A percentile compares a stretch with the other conserved stretches of the same genome.
Evolutionary conservation across 2,888 invertebrate species (phyloP).

Genomic region (Terebella lapidaria): DNA sequence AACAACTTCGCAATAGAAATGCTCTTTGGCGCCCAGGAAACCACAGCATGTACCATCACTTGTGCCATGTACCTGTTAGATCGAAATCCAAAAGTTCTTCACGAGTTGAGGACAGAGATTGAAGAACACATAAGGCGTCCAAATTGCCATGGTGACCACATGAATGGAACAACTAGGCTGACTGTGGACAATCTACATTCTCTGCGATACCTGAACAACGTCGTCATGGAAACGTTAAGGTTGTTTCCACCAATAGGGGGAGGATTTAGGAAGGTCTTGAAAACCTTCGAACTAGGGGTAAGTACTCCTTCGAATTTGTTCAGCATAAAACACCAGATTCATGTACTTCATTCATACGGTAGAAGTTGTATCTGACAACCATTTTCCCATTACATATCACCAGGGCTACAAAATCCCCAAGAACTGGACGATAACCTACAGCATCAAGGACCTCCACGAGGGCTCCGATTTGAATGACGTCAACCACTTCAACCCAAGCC

Average conservation of each 20-base stretch:
- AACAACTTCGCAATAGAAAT: not conserved
- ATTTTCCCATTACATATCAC: too few relatives aligned
- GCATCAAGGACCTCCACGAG: not conserved
- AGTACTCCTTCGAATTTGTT: not conserved
- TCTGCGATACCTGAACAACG: not conserved
- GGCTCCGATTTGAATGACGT: not conserved
- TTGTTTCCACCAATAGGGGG: constrained; percentile 1
- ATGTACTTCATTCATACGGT: too few relatives aligned
- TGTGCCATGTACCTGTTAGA: not conserved
- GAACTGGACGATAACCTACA: constrained; percentile 2
- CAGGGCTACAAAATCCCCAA: not conserved
- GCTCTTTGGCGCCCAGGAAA: constrained; percentile 2
- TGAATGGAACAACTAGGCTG: not conserved
- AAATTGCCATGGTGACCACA: not conserved
- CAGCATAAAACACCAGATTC: not conserved
- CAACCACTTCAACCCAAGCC: not conserved
- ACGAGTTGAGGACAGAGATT: not conserved
- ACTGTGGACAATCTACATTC: not conserved
- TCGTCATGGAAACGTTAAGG: not conserved
- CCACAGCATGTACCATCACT: constrained; percentile 1
- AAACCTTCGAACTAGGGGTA: not conserved
- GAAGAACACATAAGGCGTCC: not conserved
- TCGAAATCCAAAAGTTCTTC: not conserved
- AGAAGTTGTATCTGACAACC: too few relatives aligned
- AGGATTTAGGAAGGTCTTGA: not conserved